Conservation (phyloP, 2,797 vertebrate genomes). For the Sebastes taczanowskii region DNA sequence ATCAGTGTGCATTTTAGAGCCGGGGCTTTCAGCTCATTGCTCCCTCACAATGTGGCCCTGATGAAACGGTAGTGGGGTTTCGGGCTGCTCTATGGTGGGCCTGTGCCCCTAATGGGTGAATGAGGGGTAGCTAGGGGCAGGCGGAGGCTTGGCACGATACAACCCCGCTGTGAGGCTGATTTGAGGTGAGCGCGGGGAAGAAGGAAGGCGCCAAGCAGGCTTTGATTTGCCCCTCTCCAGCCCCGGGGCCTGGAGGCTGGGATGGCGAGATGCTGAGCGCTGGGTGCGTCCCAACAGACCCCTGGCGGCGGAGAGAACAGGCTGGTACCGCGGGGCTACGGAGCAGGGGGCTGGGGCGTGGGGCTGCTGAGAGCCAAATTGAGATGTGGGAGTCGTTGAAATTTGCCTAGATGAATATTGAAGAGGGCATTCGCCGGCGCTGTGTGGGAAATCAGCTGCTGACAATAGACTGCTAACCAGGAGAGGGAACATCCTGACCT, state of each 20-base stretch:
- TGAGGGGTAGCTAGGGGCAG: slow-evolving; percentile 64
- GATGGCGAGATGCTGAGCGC: slow-evolving; percentile 60
- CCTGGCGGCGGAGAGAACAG: slow-evolving; percentile 66
- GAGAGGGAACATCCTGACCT: slow-evolving; percentile 66
- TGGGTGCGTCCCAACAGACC: slow-evolving; percentile 73
- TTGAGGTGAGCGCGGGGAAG: slow-evolving; percentile 76
- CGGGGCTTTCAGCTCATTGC: slow-evolving; percentile 76
- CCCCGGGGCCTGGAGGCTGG: slow-evolving; percentile 65
- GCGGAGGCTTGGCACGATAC: slow-evolving; percentile 69
- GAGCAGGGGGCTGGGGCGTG: slow-evolving; percentile 33
- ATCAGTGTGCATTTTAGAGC: slow-evolving; percentile 76
- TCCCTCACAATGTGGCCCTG: slow-evolving; percentile 83
- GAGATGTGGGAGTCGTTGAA: slow-evolving; percentile 76
- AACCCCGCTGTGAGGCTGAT: slow-evolving; percentile 82
- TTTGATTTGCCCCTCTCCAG: slow-evolving; percentile 77
- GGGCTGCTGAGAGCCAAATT: slow-evolving; percentile 69
- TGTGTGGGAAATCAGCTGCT: slow-evolving; percentile 73
- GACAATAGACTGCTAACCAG: slow-evolving; percentile 68
- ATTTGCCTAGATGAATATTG: slow-evolving; percentile 77
- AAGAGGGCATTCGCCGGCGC: slow-evolving; percentile 60
- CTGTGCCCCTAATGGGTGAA: slow-evolving; percentile 74
- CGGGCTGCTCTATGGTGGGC: slow-evolving; percentile 71
- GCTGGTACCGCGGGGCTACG: slow-evolving; percentile 29
- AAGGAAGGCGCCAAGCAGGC: slow-evolving; percentile 70
- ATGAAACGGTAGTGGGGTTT: slow-evolving; percentile 81